Base-by-base conservation (phyloP, 2,888 invertebrate species). In the Campaea margaritaria region DNA sequence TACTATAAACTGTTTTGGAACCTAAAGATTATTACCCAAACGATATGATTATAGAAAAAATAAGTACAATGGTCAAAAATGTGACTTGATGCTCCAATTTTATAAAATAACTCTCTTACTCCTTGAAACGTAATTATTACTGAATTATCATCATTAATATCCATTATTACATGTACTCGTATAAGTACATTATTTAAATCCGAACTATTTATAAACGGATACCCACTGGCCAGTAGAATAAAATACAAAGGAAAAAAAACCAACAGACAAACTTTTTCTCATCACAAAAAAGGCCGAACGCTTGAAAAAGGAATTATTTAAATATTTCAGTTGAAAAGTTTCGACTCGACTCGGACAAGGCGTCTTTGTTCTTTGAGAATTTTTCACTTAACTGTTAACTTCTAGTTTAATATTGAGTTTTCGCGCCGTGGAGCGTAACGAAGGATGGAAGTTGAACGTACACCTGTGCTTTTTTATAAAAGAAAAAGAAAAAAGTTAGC, bases 351-450 rank as follows among this genome's bases (percentile, higher is more conserved):
- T 48, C 51, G 58, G 51, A 58, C 58, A 54, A 41, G 46, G 74
- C 68, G 79, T 79, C 83, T 87, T 86, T 86, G 85, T 87, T 79
- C 82, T 78, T 81, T 76, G 73, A 60, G 62, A 75, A 82, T 83
- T 82, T 83, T 85, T 85, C 82, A 81, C 76, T 73, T 75, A 49
- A 46, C 64, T 61, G 58, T 64, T 66, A 74, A 73, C 73, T 73
- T 69, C 58, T 64, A 73, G 65, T 81, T 83, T 79, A 78, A 83
- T 81, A 82, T 79, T 76, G 73, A 83, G 76, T 80, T 81, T 76
- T 58, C 58, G 58, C 58, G 53, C 58, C 48, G 58, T 49, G 15
- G 54, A 46, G 60, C 68, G 67, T 56, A 63, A 66, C 54, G 63
- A 48, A 64, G 58, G 58, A 54, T 53, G 31, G 13, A 62, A 63